Percentiles rank a stretch among this genome's conserved stretches.
Evolutionary conservation across 2,113 vertebrate species (phyloP).

Genomic region (Anarrhichthys ocellatus): DNA sequence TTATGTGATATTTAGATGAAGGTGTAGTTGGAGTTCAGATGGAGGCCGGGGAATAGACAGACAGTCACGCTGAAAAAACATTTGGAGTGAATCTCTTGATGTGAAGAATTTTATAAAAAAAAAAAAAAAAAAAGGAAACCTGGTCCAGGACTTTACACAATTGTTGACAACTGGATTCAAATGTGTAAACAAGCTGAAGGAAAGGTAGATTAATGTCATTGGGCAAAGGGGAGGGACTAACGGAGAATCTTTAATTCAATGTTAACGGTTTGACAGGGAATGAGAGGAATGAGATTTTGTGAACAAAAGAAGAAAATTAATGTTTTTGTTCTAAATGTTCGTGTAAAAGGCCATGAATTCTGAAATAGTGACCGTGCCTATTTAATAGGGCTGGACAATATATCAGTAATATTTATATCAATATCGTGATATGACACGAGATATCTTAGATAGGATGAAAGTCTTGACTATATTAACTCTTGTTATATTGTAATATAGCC

Average conservation of each 20-base stretch:
- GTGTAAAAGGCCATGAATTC: not conserved
- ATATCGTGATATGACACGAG: too few species aligned
- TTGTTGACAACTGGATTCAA: not conserved
- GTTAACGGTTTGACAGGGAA: not conserved
- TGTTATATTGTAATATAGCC: too few species aligned
- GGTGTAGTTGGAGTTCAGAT: constrained; percentile 36
- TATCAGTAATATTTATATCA: too few species aligned
- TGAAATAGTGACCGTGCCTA: not conserved
- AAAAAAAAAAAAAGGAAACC: not conserved
- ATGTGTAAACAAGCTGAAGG: not conserved
- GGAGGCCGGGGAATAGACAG: constrained; percentile 8
- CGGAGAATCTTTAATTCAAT: not conserved
- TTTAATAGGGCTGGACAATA: too few species aligned
- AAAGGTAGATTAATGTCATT: not conserved
- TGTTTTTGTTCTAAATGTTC: not conserved
- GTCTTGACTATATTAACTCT: too few species aligned
- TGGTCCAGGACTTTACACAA: not conserved
- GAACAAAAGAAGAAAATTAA: not conserved
- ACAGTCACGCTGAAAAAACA: constrained; percentile 13
- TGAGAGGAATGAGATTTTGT: too few species aligned
- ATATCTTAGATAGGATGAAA: not conserved
- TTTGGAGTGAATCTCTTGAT: not conserved
- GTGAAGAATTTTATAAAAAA: not conserved
- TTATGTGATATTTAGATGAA: constrained; percentile 28
- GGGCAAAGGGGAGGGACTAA: not conserved